Evolutionary conservation across 2,797 vertebrate genomes (phyloP).

Genomic region (Sebastes elongatus): DNA sequence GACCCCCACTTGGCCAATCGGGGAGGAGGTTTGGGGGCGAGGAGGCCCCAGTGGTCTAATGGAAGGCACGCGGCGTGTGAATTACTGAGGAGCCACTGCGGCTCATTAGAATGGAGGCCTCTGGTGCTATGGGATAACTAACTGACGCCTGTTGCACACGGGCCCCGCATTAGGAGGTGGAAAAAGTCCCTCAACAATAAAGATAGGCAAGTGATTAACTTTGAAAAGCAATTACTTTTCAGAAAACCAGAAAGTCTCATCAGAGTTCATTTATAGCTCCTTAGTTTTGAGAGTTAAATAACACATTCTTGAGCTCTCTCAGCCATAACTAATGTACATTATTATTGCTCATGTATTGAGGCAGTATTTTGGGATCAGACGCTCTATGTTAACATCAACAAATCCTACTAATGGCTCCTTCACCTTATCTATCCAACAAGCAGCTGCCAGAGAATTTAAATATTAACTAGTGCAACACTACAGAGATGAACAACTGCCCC

Average conservation of each 20-base stretch:
- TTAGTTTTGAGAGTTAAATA: slow-evolving; percentile 2
- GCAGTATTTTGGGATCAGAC: not conserved
- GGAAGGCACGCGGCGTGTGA: slow-evolving; percentile 94
- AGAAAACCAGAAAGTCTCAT: slow-evolving; percentile 13
- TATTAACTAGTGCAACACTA: slow-evolving; percentile 20
- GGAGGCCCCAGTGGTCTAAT: slow-evolving; percentile 93
- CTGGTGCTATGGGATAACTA: slow-evolving; percentile 80
- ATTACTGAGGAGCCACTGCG: slow-evolving; percentile 80
- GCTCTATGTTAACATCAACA: slow-evolving; percentile 22
- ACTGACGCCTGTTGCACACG: slow-evolving; percentile 83
- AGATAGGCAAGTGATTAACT: slow-evolving; percentile 55
- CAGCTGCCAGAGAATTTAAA: slow-evolving; percentile 27
- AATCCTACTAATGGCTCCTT: slow-evolving; percentile 4
- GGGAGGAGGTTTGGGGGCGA: slow-evolving; percentile 82
- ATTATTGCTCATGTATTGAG: not conserved
- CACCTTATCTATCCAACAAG: slow-evolving; percentile 7
- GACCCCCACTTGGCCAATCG: slow-evolving; percentile 88
- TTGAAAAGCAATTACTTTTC: slow-evolving; percentile 39
- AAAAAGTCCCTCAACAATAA: slow-evolving; percentile 70
- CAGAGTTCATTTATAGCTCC: not conserved
- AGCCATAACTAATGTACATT: not conserved
- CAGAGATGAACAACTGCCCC: slow-evolving; percentile 6
- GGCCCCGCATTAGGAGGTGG: slow-evolving; percentile 68
- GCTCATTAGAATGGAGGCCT: slow-evolving; percentile 81
- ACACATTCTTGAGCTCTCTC: not conserved